Base-by-base conservation (phyloP, 2,888 invertebrate species). In the Disparrhopalites patrizii region DNA sequence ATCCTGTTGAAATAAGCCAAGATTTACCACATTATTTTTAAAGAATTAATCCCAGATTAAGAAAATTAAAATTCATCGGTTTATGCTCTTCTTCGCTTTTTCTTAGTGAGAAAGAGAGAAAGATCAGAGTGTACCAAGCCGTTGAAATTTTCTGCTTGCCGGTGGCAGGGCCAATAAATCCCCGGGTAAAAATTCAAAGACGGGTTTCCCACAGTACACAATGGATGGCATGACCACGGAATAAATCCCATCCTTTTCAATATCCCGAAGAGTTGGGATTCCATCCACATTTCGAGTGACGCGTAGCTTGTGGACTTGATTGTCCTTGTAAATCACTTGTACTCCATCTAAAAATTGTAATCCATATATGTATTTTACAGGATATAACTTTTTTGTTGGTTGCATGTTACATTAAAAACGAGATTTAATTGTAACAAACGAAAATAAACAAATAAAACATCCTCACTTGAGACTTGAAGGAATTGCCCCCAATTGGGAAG, bases 401-500 rank as follows among this genome's bases (percentile, higher is more conserved):
- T n/a, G n/a, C n/a, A n/a, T n/a, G n/a, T n/a, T n/a, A n/a, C n/a
- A n/a, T n/a, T n/a, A n/a, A n/a, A n/a, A n/a, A 47, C 30, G 15
- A 28, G 18, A 33, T 8, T 58, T 51, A 13, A 31, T 62, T 51
- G 20, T 38, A 52, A 62, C 25, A 18, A 57, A 3, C 4, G 3
- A 55, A 31, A 30, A 31, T 3, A 5, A 43, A 2, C n/a, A 57
- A 33, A 36, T 18, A 10, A 38, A 38, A 20, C 31, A 13, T 1
- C 58, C 47, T 66, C 40, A 73, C 75, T 71, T 18, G 75, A 75
- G 55, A 75, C 70, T 68, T 75, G 75, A 13, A 75, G 62, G 63
- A 75, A 75, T 58, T 73, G 72, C 27, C 75, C 68, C 73, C 73
- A 75, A 10, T 20, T 5, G 36, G 56, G 28, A 47, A 61, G 38